Base-by-base conservation (phyloP, 2,888 invertebrate species). In the Euzophera pinguis region DNA sequence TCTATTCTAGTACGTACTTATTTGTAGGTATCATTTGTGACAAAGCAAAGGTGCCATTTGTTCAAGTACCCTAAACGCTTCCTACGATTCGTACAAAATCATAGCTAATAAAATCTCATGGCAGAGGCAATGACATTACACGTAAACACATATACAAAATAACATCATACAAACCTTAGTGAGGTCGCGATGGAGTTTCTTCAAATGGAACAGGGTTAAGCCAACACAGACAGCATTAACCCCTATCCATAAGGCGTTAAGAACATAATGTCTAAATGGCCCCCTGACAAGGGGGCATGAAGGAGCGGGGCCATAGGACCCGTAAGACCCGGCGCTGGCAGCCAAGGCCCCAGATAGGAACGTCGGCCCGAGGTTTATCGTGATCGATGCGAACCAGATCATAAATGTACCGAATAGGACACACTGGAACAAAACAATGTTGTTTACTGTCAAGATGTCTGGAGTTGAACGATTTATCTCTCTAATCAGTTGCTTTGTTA, bases 381-480 rank as follows among this genome's bases (percentile, higher is more conserved):
- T 96, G 75, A 97, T 95, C 61, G 95, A 95, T 51, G 96, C 96
- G 86, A 97, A 97, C 97, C 97, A 97, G 75, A 97, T 97, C 94
- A 97, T 97, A 83, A 96, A 96, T 50, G 96, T 94, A 59, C 97
- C 97, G 84, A 97, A 97, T 47, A 96, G 92, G 58, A 97, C 96
- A 84, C 97, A 97, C 92, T 96, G 94, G 14, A 87, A 88, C 72
- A 84, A 83, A 69, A 35, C 54, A 50, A 54, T 53, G 9, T 51
- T 32, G 47, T 41, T 52, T 41, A 8, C 9, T 8, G 14, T 16
- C 16, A 7, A 13, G 4, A 7, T 38, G n/a, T 38, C 4, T 37
- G 12, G 5, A 6, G 10, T 32, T 29, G 4, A 7, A 7, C 10
- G 32, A 32, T 9, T 32, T 32, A 32, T 9, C 10, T 7, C 8